A percentile compares a stretch with the other conserved stretches of the same genome.
These are phyloP conservation scores for Acanthopagrus latus DNA, from an alignment of 2,797 vertebrate genomes.

Conservation along the genomic window DNA sequence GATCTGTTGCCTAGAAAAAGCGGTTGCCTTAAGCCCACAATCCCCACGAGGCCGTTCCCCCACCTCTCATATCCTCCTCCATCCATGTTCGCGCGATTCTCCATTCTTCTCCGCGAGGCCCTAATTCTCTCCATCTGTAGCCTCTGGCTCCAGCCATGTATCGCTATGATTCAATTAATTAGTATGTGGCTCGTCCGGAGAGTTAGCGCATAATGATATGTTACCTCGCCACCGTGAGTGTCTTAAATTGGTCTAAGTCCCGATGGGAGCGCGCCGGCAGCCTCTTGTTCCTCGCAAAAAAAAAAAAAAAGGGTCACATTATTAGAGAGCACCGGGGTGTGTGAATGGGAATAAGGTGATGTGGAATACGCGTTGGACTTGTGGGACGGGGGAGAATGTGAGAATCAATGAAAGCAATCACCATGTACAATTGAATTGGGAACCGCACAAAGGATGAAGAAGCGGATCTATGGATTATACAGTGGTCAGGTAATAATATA, in stretches of 20 bases:
- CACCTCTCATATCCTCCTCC: constrained; percentile 62
- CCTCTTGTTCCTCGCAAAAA: constrained; percentile 56
- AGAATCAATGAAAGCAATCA: constrained; percentile 81
- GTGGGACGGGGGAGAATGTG: constrained; percentile 53
- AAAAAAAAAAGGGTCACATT: constrained; percentile 55
- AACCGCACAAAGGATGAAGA: constrained; percentile 55
- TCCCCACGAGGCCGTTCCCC: constrained; percentile 74
- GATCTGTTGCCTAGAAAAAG: constrained; percentile 77
- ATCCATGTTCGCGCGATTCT: constrained; percentile 59
- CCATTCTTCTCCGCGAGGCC: constrained; percentile 56
- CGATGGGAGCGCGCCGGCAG: constrained; percentile 45
- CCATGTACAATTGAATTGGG: constrained; percentile 71
- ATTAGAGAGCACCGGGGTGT: constrained; percentile 67
- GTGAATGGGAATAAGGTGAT: constrained; percentile 63
- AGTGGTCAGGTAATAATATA: constrained; percentile 62
- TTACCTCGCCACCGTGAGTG: constrained; percentile 61
- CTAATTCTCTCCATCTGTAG: constrained; percentile 66
- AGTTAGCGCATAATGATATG: constrained; percentile 77
- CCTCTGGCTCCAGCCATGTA: constrained; percentile 71
- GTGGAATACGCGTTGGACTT: constrained; percentile 55
- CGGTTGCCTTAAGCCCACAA: constrained; percentile 78
- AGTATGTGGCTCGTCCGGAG: constrained; percentile 76
- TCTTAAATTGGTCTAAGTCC: constrained; percentile 79
- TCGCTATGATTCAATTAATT: constrained; percentile 85
- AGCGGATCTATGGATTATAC: constrained; percentile 50